Conservation (phyloP, 2,797 vertebrate genomes). For the Buphagus erythrorhynchus region DNA sequence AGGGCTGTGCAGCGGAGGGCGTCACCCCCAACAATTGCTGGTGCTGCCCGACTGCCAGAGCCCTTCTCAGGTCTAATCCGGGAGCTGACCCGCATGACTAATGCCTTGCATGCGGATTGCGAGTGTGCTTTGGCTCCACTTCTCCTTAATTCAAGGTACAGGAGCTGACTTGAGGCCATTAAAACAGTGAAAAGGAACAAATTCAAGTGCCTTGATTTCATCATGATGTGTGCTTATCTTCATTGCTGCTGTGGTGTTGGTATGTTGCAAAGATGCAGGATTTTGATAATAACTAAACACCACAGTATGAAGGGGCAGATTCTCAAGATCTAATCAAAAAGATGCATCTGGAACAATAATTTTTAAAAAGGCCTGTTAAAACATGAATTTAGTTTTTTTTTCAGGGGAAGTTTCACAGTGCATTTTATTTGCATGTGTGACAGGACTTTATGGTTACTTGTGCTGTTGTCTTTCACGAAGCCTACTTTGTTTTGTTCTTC, state of each 20-base stretch:
- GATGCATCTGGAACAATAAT: neutral
- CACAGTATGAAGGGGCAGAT: neutral
- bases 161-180: neutral
- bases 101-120: neutral
- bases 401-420: neutral
- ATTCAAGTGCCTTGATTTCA: accelerated
- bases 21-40: neutral
- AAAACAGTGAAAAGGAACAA: neutral
- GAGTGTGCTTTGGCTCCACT: neutral
- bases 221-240: neutral
- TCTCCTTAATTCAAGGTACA: neutral
- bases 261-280: neutral
- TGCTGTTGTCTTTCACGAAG: neutral
- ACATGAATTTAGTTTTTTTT: neutral
- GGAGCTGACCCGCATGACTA: neutral
- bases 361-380: neutral
- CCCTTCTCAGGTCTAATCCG: neutral
- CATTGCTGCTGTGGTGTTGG: accelerated
- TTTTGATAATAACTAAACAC: neutral
- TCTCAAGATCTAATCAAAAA: neutral
- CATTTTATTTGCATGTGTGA: neutral
- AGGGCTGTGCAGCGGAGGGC: accelerated
- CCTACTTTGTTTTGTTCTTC: neutral
- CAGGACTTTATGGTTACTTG: neutral
- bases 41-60: neutral